Percentiles rank a stretch among this genome's conserved stretches.
These are phyloP conservation scores for Cephalotes varians DNA, from an alignment of 2,888 invertebrate species.

Conservation along the genomic window DNA sequence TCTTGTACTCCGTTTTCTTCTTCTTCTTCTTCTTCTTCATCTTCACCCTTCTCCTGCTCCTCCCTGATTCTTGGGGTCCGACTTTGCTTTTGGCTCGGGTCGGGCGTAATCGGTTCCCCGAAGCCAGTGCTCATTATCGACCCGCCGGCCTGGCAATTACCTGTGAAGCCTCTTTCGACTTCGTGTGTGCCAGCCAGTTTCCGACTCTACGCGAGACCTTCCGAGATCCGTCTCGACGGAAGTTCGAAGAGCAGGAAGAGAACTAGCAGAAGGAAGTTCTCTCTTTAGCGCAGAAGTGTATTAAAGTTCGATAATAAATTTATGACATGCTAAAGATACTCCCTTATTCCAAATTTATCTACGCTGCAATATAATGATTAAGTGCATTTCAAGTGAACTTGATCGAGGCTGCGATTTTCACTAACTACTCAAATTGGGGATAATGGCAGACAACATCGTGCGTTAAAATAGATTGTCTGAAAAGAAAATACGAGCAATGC, in stretches of 20 bases:
- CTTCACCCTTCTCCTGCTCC: conserved; percentile 55
- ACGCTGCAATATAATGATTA: conserved; percentile 16
- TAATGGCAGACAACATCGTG: conserved; percentile 71
- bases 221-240: conserved; percentile 66
- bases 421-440: conserved; percentile 41
- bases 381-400: conserved; percentile 52
- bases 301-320: conserved; percentile 8
- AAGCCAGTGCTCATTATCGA: conserved; percentile 86
- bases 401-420: conserved; percentile 43
- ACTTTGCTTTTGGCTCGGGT: conserved; percentile 83
- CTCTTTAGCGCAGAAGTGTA: background rate
- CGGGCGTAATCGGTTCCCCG: conserved; percentile 86
- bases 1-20: conserved; percentile 38
- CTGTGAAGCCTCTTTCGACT: conserved; percentile 84
- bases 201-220: conserved; percentile 71
- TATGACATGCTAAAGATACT: conserved; percentile 7
- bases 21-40: conserved; percentile 43
- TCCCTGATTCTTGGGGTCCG: conserved; percentile 68
- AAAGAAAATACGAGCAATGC: conserved; percentile 56
- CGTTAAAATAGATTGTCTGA: conserved; percentile 62
- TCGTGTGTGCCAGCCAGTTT: conserved; percentile 82
- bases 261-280: conserved; percentile 18
- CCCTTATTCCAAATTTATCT: conserved; percentile 5
- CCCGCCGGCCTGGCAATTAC: conserved; percentile 86
- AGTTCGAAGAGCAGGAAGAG: conserved; percentile 50